These are phyloP conservation scores for Dasyornis broadbenti DNA, from an alignment of 2,113 vertebrate species.

Conservation along the genomic window DNA sequence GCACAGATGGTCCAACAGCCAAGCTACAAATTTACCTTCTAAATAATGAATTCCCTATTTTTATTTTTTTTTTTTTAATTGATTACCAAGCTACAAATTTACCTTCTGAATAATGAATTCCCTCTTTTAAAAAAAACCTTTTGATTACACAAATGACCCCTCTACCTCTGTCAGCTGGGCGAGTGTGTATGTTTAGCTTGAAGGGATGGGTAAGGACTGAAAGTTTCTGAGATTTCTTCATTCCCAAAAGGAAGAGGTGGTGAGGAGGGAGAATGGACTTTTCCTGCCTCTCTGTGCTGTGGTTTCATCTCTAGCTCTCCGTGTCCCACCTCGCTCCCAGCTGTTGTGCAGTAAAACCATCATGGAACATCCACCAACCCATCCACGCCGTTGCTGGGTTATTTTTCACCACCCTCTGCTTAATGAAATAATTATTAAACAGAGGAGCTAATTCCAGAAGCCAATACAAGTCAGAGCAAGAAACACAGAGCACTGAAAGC, in stretches of 20 bases:
- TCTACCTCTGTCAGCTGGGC: background rate
- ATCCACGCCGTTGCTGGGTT: background rate
- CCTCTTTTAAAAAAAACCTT: background rate
- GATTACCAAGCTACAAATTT: too few species aligned
- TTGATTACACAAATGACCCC: background rate
- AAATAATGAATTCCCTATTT: background rate
- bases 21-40: background rate
- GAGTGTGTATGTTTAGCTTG: background rate
- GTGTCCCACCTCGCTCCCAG: background rate
- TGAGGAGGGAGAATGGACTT: background rate
- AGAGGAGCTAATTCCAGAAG: background rate
- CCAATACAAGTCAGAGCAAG: background rate
- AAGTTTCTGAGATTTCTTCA: background rate
- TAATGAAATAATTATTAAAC: background rate
- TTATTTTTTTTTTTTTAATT: too few species aligned
- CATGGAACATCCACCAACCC: background rate
- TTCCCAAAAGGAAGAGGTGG: background rate
- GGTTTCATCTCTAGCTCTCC: background rate
- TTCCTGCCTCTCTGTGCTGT: background rate
- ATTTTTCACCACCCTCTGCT: background rate
- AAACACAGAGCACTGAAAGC: background rate
- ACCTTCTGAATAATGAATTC: background rate
- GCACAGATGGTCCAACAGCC: background rate
- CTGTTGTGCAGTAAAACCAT: background rate
- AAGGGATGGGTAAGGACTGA: background rate